phyloP scores from a whole-genome alignment of 2,888 invertebrate species.

The Icerya purchasi region DNA sequence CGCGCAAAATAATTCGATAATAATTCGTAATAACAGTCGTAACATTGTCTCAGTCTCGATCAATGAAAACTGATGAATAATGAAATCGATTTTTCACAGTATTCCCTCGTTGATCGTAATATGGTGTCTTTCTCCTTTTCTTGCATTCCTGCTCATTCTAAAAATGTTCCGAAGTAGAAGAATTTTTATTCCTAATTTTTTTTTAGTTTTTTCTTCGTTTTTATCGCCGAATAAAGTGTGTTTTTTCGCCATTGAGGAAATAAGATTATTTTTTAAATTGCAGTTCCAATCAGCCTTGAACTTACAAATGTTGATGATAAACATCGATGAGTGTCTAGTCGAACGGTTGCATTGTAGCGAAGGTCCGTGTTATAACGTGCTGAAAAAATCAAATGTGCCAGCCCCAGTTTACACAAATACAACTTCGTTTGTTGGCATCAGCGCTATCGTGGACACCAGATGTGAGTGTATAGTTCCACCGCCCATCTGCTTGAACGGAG shows the following conservation, averaged over 20 bases:
- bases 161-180: too few relatives aligned
- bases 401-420: constrained; percentile 76
- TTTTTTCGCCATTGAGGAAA: background rate
- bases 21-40: too few relatives aligned
- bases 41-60: too few relatives aligned
- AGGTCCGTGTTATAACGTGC: constrained; percentile 55
- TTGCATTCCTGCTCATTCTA: too few relatives aligned
- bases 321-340: constrained; percentile 71
- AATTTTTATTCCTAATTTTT: too few relatives aligned
- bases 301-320: constrained; percentile 61
- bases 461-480: constrained; percentile 37
- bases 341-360: constrained; percentile 43
- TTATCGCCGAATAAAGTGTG: background rate
- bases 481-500: constrained; percentile 57
- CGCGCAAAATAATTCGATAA: too few relatives aligned
- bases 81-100: too few relatives aligned
- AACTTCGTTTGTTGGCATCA: constrained; percentile 83
- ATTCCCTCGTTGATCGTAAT: too few relatives aligned
- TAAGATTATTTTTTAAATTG: background rate
- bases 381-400: constrained; percentile 50
- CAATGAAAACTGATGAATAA: too few relatives aligned
- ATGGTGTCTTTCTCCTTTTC: too few relatives aligned
- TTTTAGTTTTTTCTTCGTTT: background rate
- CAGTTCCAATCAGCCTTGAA: constrained; percentile 27
- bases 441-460: constrained; percentile 55